A percentile compares a stretch with the other conserved stretches of the same genome.
Evolutionary conservation across 2,797 vertebrate genomes (phyloP).

Genomic region (Prunella strophiata): DNA sequence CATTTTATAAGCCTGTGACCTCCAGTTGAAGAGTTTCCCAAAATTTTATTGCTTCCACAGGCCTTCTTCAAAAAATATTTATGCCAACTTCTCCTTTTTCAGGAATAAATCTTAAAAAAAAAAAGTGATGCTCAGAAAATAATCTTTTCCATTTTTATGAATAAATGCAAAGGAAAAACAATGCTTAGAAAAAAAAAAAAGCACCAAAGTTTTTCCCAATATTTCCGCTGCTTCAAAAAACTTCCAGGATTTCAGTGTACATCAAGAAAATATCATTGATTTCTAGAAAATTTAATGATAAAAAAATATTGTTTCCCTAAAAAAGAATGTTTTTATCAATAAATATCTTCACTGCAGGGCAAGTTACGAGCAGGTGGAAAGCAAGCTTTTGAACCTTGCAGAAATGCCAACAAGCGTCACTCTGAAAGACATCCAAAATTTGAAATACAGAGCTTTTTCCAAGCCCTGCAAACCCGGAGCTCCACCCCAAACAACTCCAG

Average conservation of each 20-base stretch:
- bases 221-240: background rate
- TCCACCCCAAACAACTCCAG: background rate
- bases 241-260: background rate
- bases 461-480: background rate
- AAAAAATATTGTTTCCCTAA: background rate
- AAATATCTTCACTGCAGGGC: background rate
- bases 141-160: background rate
- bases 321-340: rapidly evolving
- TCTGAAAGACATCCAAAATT: rapidly evolving
- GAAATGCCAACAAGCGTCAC: rapidly evolving
- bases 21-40: background rate
- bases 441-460: rapidly evolving
- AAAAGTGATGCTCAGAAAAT: rapidly evolving
- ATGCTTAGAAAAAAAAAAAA: background rate
- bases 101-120: background rate
- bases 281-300: background rate
- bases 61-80: background rate
- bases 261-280: rapidly evolving
- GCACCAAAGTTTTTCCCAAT: background rate
- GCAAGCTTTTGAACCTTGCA: background rate
- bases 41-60: rapidly evolving
- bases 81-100: background rate
- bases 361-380: background rate
- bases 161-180: background rate
- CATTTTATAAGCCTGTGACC: background rate